Evolutionary conservation across 2,797 vertebrate genomes (phyloP), one percentile per base, ranked within the genome.

Genomic region (Pampus argenteus): DNA sequence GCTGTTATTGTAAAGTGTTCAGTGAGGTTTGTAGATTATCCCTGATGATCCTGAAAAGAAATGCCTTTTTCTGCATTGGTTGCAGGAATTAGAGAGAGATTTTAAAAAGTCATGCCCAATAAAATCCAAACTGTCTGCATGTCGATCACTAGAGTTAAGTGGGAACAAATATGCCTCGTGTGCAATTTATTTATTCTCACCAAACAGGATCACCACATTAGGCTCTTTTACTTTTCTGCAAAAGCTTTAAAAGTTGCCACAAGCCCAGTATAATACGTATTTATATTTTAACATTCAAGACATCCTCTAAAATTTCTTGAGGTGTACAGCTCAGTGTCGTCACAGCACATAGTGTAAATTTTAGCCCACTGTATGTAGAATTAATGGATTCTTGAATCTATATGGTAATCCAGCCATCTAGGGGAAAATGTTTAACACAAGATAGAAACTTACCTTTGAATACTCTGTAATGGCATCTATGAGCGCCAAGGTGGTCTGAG

Each of bases 401-500:
- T 15, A n/a, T 44, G 48, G 25, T n/a, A 26, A 36, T 18, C 8
- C 8, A 23, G 23, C 9, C 2, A 22, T 18, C 18, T 13, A 23
- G 38, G 9, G 2, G 18, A 31, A 45, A 28, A 48, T 22, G 1
- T n/a, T 60, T 18, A 34, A 8, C 1, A 60, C 5, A 18, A 17
- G 8, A 45, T 5, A 1, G 1, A 47, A 34, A 55, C 87, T 84
- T 88, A 98, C 98, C 94, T 95, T 97, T 1, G 97, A 96, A 36
- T 99, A 99, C 20, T 96, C 95, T 14, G 95, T 96, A 66, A 97
- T 48, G 10, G 96, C 94, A 74, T 99, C 96, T 59, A 97, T 95
- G 54, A 98, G 64, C 0, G 97, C 97, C 0, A 98, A 94, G 0
- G 97, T 98, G 54, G 95, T 95, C 86, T 98, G 98, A 28, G 97